Percentiles rank a stretch among this genome's conserved stretches.
These are phyloP conservation scores for Heliconius cydno DNA, from an alignment of 2,888 invertebrate species.

Conservation along the genomic window DNA sequence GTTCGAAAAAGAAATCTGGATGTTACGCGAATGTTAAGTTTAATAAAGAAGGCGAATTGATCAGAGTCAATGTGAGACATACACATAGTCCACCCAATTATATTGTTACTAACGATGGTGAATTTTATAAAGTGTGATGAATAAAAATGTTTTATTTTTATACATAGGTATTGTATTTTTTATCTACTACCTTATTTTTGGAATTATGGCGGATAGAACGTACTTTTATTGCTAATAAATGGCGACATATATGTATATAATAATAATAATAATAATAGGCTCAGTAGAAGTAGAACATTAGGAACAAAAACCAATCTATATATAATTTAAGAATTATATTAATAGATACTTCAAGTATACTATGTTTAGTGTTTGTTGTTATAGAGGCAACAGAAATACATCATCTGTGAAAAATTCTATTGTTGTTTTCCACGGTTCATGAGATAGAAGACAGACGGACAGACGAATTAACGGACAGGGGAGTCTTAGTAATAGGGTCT, in stretches of 20 bases:
- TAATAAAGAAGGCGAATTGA: constrained; percentile 45
- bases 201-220: not conserved
- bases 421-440: too few relatives aligned
- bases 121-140: constrained; percentile 30
- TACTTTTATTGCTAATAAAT: not conserved
- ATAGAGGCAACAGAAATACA: too few relatives aligned
- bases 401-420: too few relatives aligned
- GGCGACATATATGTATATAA: not conserved
- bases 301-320: too few relatives aligned
- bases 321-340: too few relatives aligned
- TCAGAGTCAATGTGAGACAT: constrained; percentile 46
- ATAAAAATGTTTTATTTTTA: not conserved
- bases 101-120: constrained; percentile 45
- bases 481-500: too few relatives aligned
- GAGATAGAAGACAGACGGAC: too few relatives aligned
- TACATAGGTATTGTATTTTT: not conserved
- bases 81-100: constrained; percentile 53
- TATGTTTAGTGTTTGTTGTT: too few relatives aligned
- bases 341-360: too few relatives aligned
- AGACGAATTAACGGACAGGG: too few relatives aligned
- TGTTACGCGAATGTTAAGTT: constrained; percentile 53
- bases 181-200: not conserved
- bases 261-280: too few relatives aligned
- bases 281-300: too few relatives aligned
- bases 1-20: constrained; percentile 52